phyloP scores from a whole-genome alignment of 2,797 vertebrate species.

The Lagothrix lagotricha region DNA sequence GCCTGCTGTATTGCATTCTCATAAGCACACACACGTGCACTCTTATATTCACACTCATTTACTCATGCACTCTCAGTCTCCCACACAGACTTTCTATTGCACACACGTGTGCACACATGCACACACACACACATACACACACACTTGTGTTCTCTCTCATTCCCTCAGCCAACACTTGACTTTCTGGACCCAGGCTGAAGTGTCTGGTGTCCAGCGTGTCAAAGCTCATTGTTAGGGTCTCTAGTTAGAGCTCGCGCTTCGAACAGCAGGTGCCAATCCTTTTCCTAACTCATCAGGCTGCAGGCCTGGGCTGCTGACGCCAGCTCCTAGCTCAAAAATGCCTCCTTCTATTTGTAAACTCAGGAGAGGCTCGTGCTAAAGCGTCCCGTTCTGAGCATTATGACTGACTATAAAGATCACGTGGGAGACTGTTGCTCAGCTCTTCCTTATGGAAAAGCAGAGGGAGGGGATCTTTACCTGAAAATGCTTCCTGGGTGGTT shows the following conservation, averaged over 20 bases:
- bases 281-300: not conserved
- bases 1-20: rapidly evolving
- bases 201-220: not conserved
- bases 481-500: not conserved
- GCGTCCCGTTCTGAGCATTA: not conserved
- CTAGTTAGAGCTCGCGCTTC: not conserved
- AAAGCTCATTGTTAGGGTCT: not conserved
- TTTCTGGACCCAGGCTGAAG: not conserved
- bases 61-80: not conserved
- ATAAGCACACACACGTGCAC: not conserved
- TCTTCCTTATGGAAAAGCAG: not conserved
- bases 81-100: not conserved
- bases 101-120: rapidly evolving
- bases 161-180: too few species aligned
- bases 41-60: not conserved
- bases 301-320: not conserved
- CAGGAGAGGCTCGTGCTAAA: not conserved
- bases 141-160: rapidly evolving
- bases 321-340: not conserved
- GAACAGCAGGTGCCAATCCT: not conserved
- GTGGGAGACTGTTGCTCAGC: not conserved
- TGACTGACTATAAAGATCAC: not conserved
- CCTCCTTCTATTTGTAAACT: not conserved
- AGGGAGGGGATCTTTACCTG: rapidly evolving
- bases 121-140: rapidly evolving